Evolutionary conservation across 2,113 vertebrate species (phyloP), one percentile per base, ranked within the genome.

Genomic region (Hirundichthys speculiger): DNA sequence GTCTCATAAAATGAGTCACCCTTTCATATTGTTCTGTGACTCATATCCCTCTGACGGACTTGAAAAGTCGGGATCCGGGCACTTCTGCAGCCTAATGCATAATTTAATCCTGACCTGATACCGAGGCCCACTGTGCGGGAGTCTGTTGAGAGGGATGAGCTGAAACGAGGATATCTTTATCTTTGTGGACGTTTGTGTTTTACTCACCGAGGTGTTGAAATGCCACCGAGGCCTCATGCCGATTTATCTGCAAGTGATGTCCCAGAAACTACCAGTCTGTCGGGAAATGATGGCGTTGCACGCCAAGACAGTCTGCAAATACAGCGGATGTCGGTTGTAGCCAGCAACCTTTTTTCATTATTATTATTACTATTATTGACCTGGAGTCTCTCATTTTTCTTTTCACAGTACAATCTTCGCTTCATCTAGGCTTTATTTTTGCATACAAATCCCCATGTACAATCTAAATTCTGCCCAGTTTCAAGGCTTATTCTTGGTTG

Each of bases 1-100:
- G 67, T 22, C 24, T 67, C 68, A 51, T 71, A 64, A 69, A 76
- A 61, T 83, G 64, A 86, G 57, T 83, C 78, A 79, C 38, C 61
- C 50, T 47, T 60, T 73, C 41, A 63, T 71, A 69, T 64, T 19
- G 13, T 46, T 27, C 34, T 15, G 54, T 79, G 81, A 86, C 61
- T 79, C 77, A 84, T 46, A 27, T 41, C 16, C 10, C 38, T 7
- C 1, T 4, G 14, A 53, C 64, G 73, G 47, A 13, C 58, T 64
- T 3, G 5, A 30, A 9, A 64, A 62, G 49, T 40, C 57, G 1
- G 15, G 51, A 70, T 54, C 11, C 2, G 16, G 34, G 27, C 50
- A 15, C 27, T 55, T 59, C 25, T 52, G 38, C n/a, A 25, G 57
- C 9, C 47, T 69, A 34, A 75, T 78, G 66, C 52, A 75, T 78